Base-by-base conservation (phyloP, 2,888 invertebrate genomes). In the Calameuta pallipes region DNA sequence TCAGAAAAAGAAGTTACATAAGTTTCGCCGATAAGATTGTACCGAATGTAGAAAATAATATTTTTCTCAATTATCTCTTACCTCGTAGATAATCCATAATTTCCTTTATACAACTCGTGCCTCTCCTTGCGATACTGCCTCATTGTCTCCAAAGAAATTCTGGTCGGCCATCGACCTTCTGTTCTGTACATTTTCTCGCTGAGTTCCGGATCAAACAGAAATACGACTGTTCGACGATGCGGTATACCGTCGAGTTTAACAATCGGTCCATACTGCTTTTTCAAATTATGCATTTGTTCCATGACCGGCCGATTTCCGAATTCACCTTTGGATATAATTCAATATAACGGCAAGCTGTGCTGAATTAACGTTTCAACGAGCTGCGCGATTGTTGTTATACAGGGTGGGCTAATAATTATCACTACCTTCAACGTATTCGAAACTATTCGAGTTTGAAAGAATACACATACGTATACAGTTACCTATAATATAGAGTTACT, bases 121-220 rank as follows among this genome's bases (percentile, higher is more conserved):
- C 92, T 89, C 80, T 87, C 84, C 12, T 85, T 85, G 13, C 92
- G 87, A 83, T 93, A 93, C 79, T 92, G 85, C 9, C 82, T 80
- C 35, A 93, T 82, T 0, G 91, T 85, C 13, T 92, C 91, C 69
- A 92, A 82, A 0, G 91, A 90, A 1, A 89, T 84, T 76, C 93
- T 88, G 4, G 81, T 75, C 0, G 93, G 93, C 91, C 92, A 92
- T 11, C 83, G 79, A 3, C 93, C 93, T 85, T 93, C 92, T 15
- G 90, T 88, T 34, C 93, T 91, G 83, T 91, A 92, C 73, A 93
- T 85, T 85, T 91, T 84, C 80, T 89, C 88, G 75, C 85, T 84
- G 15, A 85, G 77, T n/a, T 87, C 85, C 30, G 86, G 80, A n/a
- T 85, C 81, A 76, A 86, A 89, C 3, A 90, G 78, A 73, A 89